These are phyloP conservation scores for Nibea coibor DNA, from an alignment of 2,113 vertebrate species.

Conservation along the genomic window DNA sequence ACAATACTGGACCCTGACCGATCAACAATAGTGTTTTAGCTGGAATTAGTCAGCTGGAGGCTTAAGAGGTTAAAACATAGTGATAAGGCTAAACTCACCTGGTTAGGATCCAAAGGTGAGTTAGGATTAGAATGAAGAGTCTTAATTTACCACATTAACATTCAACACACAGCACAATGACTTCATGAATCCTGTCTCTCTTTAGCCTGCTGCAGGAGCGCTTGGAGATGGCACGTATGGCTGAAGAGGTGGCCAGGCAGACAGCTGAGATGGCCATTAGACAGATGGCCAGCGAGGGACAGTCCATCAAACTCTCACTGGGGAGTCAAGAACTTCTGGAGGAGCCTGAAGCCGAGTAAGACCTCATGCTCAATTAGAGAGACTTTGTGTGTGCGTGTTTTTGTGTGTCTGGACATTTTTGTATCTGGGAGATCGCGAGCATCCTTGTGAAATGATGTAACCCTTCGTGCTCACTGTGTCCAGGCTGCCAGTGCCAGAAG, in stretches of 20 bases:
- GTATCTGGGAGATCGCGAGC: background rate
- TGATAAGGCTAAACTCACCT: background rate
- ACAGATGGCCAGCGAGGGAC: constrained; percentile 75
- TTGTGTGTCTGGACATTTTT: background rate
- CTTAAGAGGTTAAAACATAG: background rate
- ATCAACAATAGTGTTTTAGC: background rate
- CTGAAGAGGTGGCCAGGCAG: constrained; percentile 81
- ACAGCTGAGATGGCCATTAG: constrained; percentile 80
- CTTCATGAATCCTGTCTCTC: background rate
- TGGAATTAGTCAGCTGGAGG: background rate
- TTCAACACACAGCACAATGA: background rate
- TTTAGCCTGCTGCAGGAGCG: constrained; percentile 77
- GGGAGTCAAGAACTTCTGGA: constrained; percentile 75
- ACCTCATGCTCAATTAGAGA: constrained; percentile 5
- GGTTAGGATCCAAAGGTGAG: background rate
- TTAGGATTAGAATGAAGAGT: background rate
- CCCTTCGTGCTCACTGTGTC: constrained; percentile 22
- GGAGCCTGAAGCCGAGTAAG: constrained; percentile 71
- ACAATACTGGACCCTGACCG: background rate
- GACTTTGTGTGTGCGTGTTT: background rate
- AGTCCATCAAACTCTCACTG: constrained; percentile 74
- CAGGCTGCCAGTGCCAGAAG: constrained; percentile 72
- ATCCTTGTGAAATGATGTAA: constrained; percentile 19
- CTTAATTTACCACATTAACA: background rate
- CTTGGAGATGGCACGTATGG: constrained; percentile 73